Conservation (phyloP, 2,113 vertebrate genomes). For the Thermophis baileyi region DNA sequence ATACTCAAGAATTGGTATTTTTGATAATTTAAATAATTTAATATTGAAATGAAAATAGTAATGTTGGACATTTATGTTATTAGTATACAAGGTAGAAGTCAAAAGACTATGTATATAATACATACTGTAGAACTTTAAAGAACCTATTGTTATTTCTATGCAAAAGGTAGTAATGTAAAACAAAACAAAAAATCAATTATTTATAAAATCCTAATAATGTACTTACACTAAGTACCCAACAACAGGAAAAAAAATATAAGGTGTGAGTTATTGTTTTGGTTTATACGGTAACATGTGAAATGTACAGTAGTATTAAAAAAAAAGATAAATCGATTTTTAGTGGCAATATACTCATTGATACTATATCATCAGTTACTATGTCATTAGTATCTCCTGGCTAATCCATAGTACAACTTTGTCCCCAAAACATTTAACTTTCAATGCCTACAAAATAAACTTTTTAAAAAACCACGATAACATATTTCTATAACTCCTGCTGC, state of each 20-base stretch:
- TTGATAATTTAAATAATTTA: background rate
- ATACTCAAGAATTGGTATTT: background rate
- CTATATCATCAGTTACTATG: background rate
- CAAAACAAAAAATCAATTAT: background rate
- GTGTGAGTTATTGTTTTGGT: background rate
- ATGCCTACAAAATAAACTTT: background rate
- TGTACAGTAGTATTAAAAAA: background rate
- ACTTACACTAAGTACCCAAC: background rate
- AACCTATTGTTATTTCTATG: background rate
- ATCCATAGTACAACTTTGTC: background rate
- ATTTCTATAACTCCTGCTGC: slow-evolving; percentile 4
- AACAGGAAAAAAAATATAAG: background rate
- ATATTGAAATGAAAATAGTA: background rate
- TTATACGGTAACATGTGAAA: background rate
- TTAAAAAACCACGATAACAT: background rate
- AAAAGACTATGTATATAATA: background rate
- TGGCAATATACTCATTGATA: background rate
- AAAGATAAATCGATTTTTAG: background rate
- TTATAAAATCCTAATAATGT: background rate
- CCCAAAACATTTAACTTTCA: background rate
- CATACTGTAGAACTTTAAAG: background rate
- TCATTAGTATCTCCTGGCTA: background rate
- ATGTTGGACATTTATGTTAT: background rate
- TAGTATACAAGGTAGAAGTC: background rate
- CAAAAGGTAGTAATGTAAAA: background rate